Evolutionary conservation across 2,888 invertebrate species (phyloP).

Genomic region (Cheilosia scutellata): DNA sequence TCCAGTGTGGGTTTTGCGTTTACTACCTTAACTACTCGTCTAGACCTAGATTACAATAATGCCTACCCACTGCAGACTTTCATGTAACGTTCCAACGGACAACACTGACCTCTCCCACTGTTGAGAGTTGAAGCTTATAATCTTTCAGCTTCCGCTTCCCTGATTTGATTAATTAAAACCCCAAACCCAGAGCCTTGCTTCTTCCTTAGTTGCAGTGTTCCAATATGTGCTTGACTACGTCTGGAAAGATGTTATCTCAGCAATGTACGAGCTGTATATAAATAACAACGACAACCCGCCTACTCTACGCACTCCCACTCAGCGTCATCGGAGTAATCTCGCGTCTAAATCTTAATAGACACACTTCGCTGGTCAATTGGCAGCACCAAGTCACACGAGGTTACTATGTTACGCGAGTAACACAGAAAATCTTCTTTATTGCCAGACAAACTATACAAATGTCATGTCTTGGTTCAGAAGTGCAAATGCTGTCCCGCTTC

Average conservation of each 20-base stretch:
- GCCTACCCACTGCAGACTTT: background rate
- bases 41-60: no score
- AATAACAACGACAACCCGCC: slow-evolving; percentile 37
- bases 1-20: no score
- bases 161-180: slow-evolving; percentile 22
- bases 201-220: background rate
- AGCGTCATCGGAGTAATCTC: slow-evolving; percentile 34
- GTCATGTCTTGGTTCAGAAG: slow-evolving; percentile 44
- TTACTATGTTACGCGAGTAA: slow-evolving; percentile 65
- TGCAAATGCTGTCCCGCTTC: slow-evolving; percentile 29
- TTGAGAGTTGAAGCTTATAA: background rate
- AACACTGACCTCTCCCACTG: slow-evolving; percentile 2
- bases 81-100: background rate
- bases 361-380: slow-evolving; percentile 66
- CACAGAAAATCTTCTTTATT: slow-evolving; percentile 14
- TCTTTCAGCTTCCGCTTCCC: slow-evolving; percentile 24
- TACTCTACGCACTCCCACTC: slow-evolving; percentile 51
- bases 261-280: background rate
- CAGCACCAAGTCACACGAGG: slow-evolving; percentile 57
- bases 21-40: no score
- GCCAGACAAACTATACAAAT: slow-evolving; percentile 8
- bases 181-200: background rate
- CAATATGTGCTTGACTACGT: slow-evolving; percentile 28
- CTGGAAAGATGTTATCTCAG: slow-evolving; percentile 40
- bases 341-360: slow-evolving; percentile 60